A percentile compares a stretch with the other conserved stretches of the same genome.
Conservation (phyloP, 2,797 vertebrate species). For the Xiphophorus birchmanni region DNA sequence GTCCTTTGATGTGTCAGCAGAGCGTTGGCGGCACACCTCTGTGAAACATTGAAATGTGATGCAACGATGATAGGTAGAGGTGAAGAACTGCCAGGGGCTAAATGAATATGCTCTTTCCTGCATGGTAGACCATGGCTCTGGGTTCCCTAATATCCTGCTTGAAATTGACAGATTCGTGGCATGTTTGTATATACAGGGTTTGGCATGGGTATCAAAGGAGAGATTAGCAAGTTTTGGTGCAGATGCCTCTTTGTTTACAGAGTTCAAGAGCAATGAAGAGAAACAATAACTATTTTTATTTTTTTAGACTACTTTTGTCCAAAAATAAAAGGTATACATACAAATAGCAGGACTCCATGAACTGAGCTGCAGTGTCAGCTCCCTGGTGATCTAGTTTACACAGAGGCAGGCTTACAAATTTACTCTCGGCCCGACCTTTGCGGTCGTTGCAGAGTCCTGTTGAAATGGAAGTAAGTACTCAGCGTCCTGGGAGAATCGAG, state of each 20-base stretch:
- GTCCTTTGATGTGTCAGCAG: conserved; percentile 82
- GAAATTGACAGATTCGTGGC: conserved; percentile 56
- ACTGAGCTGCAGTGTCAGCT: conserved; percentile 50
- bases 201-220: not conserved
- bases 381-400: conserved; percentile 51
- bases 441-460: conserved; percentile 46
- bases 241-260: not conserved
- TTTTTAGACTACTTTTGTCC: conserved; percentile 31
- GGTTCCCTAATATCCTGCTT: conserved; percentile 52
- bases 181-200: conserved; percentile 23
- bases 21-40: conserved; percentile 64
- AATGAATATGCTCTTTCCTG: conserved; percentile 64
- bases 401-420: conserved; percentile 62
- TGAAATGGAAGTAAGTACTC: conserved; percentile 68
- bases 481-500: conserved; percentile 55
- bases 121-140: conserved; percentile 36
- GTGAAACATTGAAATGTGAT: conserved; percentile 74
- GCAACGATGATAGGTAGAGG: conserved; percentile 64
- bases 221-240: not conserved
- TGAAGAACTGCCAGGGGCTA: conserved; percentile 67
- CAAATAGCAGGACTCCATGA: conserved; percentile 37
- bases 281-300: conserved; percentile 22
- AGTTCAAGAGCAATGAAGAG: conserved; percentile 21
- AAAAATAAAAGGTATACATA: conserved; percentile 27
- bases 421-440: conserved; percentile 62